Conservation (phyloP, 2,888 invertebrate genomes). For the Allophyes oxyacanthae region DNA sequence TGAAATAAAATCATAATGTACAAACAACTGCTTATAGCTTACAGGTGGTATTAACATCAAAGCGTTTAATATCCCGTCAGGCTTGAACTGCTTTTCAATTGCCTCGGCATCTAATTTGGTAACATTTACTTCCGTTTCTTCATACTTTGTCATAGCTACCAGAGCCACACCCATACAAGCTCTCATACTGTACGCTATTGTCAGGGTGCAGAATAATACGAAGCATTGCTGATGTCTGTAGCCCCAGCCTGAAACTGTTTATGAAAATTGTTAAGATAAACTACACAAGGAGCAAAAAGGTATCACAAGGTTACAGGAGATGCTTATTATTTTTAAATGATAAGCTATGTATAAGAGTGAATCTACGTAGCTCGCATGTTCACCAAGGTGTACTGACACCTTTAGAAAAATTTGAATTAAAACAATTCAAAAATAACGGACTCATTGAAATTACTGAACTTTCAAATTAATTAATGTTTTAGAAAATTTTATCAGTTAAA, state of each 20-base stretch:
- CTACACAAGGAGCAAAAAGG: no score
- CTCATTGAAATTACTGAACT: no score
- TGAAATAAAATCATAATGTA: no score
- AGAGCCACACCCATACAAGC: constrained; percentile 91
- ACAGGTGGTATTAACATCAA: constrained; percentile 54
- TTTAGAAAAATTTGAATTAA: no score
- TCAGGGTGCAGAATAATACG: constrained; percentile 88
- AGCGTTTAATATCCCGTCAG: constrained; percentile 48
- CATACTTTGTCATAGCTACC: constrained; percentile 89
- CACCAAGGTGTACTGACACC: no score
- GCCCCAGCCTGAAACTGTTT: constrained; percentile 75
- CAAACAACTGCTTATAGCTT: constrained; percentile 20
- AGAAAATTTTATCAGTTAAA: no score
- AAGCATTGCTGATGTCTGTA: constrained; percentile 90
- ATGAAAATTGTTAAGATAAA: neutral
- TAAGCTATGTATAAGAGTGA: no score
- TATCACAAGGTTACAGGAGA: no score
- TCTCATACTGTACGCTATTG: constrained; percentile 90
- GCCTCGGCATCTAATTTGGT: constrained; percentile 8
- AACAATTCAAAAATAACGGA: no score
- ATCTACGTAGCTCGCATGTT: no score
- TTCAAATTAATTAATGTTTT: no score
- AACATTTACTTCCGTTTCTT: constrained; percentile 23
- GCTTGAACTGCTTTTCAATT: constrained; percentile 27
- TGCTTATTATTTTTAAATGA: no score